Evolutionary conservation across 2,113 vertebrate genomes (phyloP).

Genomic region (Tringa solitaria): DNA sequence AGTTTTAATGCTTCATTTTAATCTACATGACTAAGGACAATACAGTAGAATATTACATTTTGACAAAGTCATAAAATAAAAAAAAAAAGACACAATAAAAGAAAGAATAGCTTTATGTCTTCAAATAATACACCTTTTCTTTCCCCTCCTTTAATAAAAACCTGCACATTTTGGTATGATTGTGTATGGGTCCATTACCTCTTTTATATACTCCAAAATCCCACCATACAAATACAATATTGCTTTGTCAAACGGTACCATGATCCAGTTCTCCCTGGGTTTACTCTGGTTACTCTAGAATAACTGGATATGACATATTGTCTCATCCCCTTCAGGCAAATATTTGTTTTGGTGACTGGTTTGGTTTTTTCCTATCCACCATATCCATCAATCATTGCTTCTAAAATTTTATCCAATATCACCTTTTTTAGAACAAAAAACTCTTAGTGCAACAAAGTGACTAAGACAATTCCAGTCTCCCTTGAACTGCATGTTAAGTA

Average conservation of each 20-base stretch:
- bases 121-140: background rate
- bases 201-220: background rate
- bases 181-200: background rate
- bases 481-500: no score
- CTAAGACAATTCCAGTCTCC: background rate
- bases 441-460: background rate
- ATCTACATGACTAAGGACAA: background rate
- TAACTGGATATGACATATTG: background rate
- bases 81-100: background rate
- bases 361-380: background rate
- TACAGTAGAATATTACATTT: background rate
- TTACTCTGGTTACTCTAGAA: background rate
- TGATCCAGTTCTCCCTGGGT: background rate
- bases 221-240: background rate
- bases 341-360: background rate
- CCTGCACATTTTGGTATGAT: background rate
- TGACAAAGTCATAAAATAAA: background rate
- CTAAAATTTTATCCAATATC: background rate
- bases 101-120: background rate
- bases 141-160: background rate
- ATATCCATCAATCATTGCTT: background rate
- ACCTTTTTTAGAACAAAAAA: background rate
- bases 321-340: background rate
- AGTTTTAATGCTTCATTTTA: background rate
- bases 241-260: background rate